These are phyloP conservation scores for Drosophila ironensis DNA, from an alignment of 1,140 invertebrate species.

Conservation along the genomic window DNA sequence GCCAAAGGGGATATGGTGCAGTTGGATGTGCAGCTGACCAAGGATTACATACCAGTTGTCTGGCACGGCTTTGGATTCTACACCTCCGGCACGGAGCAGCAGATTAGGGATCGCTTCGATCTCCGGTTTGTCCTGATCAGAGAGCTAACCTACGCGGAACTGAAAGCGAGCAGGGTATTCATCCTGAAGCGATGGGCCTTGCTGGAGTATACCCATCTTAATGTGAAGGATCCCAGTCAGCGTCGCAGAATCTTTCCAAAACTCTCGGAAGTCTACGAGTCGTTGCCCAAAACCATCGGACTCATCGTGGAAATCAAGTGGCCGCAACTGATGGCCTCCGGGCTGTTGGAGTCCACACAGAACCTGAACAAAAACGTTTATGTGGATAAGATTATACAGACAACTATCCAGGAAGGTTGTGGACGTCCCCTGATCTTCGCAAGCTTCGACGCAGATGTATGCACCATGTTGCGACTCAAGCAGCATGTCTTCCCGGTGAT, in stretches of 20 bases:
- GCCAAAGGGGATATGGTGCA: slow-evolving; percentile 96
- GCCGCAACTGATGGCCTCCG: slow-evolving; percentile 92
- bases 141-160: slow-evolving; percentile 92
- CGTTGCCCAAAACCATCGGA: slow-evolving; percentile 90
- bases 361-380: slow-evolving; percentile 94
- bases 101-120: slow-evolving; percentile 88
- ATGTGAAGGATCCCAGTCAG: slow-evolving; percentile 80
- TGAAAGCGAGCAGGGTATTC: slow-evolving; percentile 88
- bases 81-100: slow-evolving; percentile 83
- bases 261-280: slow-evolving; percentile 88
- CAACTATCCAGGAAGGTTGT: slow-evolving; percentile 88
- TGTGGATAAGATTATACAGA: slow-evolving; percentile 89
- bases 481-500: slow-evolving; percentile 97
- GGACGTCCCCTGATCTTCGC: slow-evolving; percentile 93
- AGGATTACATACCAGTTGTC: slow-evolving; percentile 95
- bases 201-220: slow-evolving; percentile 59
- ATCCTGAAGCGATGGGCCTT: slow-evolving; percentile 45
- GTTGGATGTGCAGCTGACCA: slow-evolving; percentile 97
- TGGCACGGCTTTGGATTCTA: slow-evolving; percentile 97
- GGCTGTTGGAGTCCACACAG: slow-evolving; percentile 91
- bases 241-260: slow-evolving; percentile 96
- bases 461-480: slow-evolving; percentile 94
- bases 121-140: slow-evolving; percentile 94
- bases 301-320: slow-evolving; percentile 98
- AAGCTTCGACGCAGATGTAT: slow-evolving; percentile 96